phyloP scores from a whole-genome alignment of 2,797 vertebrate species.

The Hafferia zeledoni region DNA sequence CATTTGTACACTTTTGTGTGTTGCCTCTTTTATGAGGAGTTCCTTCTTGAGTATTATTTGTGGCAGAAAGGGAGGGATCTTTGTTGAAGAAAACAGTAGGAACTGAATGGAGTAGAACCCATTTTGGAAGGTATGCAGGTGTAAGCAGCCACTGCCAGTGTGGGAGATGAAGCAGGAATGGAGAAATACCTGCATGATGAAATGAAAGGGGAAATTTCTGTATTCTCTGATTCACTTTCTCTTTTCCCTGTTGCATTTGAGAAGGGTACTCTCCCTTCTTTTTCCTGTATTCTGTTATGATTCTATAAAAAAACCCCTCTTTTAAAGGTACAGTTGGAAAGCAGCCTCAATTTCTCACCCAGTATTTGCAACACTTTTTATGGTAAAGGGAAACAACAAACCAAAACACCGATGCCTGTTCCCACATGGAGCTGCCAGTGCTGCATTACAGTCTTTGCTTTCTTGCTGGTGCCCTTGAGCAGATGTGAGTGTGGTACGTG shows the following conservation, averaged over 20 bases:
- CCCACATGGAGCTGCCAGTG: neutral
- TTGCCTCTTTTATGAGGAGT: neutral
- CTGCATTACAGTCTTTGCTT: neutral
- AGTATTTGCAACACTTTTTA: neutral
- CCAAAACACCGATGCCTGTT: neutral
- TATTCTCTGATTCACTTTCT: neutral
- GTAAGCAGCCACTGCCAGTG: neutral
- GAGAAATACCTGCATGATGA: neutral
- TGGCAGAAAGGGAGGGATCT: neutral
- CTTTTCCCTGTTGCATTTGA: neutral
- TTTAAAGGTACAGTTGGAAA: neutral
- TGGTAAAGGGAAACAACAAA: neutral
- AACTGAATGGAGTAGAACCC: neutral
- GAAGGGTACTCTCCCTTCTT: neutral
- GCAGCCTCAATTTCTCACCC: neutral
- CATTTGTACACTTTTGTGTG: neutral
- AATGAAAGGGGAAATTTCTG: neutral
- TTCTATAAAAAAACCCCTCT: neutral
- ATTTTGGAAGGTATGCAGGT: neutral
- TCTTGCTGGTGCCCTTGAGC: neutral
- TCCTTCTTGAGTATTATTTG: neutral
- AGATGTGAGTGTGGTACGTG: neutral
- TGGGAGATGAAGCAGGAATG: neutral
- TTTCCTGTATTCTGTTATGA: neutral
- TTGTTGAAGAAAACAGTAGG: neutral